Evolutionary conservation across 2,113 vertebrate species (phyloP).

Genomic region (Amblyopsis rosae): DNA sequence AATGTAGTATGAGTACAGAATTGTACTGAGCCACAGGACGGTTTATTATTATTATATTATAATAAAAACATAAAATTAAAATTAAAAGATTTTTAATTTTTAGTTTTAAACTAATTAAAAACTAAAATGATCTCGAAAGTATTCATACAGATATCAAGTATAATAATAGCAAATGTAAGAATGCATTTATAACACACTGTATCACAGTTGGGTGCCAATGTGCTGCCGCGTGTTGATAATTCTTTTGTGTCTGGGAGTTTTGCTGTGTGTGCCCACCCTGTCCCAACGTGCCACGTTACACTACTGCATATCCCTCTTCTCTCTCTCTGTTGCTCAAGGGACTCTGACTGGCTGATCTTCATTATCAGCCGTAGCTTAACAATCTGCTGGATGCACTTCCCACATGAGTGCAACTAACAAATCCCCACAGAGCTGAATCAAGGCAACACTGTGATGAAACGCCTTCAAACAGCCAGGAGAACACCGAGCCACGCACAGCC

Average conservation of each 20-base stretch:
- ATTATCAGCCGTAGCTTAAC: constrained; percentile 74
- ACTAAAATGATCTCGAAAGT: constrained; percentile 47
- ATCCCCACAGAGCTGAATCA: constrained; percentile 75
- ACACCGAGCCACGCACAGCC: constrained; percentile 66
- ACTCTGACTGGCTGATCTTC: constrained; percentile 73
- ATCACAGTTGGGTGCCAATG: constrained; percentile 29
- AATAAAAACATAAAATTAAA: neutral
- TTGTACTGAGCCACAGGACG: constrained; percentile 37
- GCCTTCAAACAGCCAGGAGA: constrained; percentile 73
- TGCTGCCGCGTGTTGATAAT: constrained; percentile 52
- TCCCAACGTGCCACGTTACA: constrained; percentile 54
- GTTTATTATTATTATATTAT: constrained; percentile 44
- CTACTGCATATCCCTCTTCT: constrained; percentile 31
- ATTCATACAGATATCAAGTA: constrained; percentile 20
- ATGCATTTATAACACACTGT: constrained; percentile 23
- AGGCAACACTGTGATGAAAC: constrained; percentile 76
- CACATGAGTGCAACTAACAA: constrained; percentile 76
- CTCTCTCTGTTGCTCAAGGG: constrained; percentile 59
- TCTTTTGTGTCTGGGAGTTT: constrained; percentile 54
- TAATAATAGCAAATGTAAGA: constrained; percentile 43
- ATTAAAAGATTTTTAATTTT: too few relatives aligned
- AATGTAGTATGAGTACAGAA: constrained; percentile 27
- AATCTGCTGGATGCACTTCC: constrained; percentile 75
- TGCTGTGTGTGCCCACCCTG: constrained; percentile 44
- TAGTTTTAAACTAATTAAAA: neutral